Evolutionary conservation across 2,113 vertebrate species (phyloP).

Genomic region (Ctenodactylus gundi): DNA sequence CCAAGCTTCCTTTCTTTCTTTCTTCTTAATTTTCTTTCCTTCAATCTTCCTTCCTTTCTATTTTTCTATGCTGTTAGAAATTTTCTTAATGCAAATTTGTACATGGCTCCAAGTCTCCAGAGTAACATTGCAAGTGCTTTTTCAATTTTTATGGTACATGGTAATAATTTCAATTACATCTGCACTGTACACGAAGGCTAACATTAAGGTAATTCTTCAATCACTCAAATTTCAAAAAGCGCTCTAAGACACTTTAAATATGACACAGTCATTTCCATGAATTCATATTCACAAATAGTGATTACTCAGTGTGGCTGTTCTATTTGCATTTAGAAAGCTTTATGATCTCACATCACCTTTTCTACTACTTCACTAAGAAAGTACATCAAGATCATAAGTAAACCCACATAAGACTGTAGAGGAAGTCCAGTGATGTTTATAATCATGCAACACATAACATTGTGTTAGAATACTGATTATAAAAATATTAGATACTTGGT

Average conservation of each 20-base stretch:
- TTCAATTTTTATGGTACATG: background rate
- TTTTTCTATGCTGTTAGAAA: background rate
- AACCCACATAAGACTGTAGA: background rate
- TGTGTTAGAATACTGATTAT: background rate
- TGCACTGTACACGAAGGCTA: background rate
- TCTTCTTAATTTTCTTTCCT: background rate
- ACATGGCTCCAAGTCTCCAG: background rate
- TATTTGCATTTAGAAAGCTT: background rate
- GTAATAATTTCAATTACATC: background rate
- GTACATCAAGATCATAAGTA: background rate
- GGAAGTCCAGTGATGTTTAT: background rate
- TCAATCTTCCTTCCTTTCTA: too few species aligned
- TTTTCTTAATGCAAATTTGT: background rate
- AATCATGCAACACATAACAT: background rate
- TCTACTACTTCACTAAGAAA: background rate
- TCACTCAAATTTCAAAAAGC: background rate
- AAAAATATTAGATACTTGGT: background rate
- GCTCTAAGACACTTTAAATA: slow-evolving; percentile 17
- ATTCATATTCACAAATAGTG: background rate
- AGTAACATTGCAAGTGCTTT: background rate
- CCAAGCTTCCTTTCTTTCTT: background rate
- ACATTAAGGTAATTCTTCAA: background rate
- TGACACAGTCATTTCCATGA: background rate
- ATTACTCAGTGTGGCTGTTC: background rate
- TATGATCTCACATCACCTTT: background rate